A percentile compares a stretch with the other conserved stretches of the same genome.
Evolutionary conservation across 2,113 vertebrate species (phyloP).

Genomic region (Maccullochella peelii): DNA sequence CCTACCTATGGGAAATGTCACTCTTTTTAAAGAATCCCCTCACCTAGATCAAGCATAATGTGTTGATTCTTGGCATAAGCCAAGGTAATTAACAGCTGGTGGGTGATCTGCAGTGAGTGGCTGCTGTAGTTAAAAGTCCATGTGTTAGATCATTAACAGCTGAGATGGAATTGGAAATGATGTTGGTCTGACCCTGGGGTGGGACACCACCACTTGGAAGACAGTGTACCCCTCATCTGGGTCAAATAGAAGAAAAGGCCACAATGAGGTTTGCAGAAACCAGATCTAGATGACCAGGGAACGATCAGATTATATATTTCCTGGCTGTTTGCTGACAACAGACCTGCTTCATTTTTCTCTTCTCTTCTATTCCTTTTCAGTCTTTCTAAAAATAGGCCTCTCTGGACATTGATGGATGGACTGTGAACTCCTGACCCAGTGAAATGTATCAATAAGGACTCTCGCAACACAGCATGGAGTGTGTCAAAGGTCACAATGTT

Average conservation of each 20-base stretch:
- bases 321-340: constrained; percentile 29
- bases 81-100: background rate
- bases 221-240: background rate
- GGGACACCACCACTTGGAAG: constrained; percentile 20
- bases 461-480: constrained; percentile 40
- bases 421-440: constrained; percentile 69
- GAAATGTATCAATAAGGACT: constrained; percentile 60
- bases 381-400: constrained; percentile 53
- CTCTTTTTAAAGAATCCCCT: background rate
- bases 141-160: constrained; percentile 55
- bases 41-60: background rate
- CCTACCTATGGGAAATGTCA: background rate
- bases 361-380: background rate
- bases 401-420: constrained; percentile 47
- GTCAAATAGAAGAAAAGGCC: constrained; percentile 40
- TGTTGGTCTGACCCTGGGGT: constrained; percentile 36
- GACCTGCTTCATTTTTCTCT: background rate
- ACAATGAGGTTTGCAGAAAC: constrained; percentile 43
- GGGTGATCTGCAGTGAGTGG: background rate
- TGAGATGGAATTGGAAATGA: constrained; percentile 23
- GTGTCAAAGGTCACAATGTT: constrained; percentile 61
- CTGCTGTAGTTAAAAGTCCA: constrained; percentile 19
- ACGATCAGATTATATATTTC: constrained; percentile 42
- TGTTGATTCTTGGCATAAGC: background rate
- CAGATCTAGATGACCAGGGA: constrained; percentile 40